Evolutionary conservation across 1,140 invertebrate species (phyloP).

Genomic region (Drosophila aff.): DNA sequence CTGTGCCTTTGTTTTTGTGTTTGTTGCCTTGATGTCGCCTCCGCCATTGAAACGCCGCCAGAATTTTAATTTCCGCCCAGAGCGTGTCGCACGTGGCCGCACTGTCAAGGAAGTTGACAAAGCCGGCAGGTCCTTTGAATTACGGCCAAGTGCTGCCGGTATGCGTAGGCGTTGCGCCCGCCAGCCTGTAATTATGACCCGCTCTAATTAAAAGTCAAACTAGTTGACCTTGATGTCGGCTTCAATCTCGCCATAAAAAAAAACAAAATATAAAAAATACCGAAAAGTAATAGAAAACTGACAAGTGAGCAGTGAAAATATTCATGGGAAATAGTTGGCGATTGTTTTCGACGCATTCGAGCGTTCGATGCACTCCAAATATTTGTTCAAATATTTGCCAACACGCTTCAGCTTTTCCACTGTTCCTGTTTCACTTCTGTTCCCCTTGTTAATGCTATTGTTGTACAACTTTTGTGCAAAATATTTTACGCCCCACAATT

Average conservation of each 20-base stretch:
- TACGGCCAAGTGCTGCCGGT: slow-evolving; percentile 31
- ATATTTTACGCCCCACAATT: slow-evolving; percentile 70
- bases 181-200: slow-evolving; percentile 42
- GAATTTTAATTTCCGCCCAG: slow-evolving; percentile 78
- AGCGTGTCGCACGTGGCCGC: slow-evolving; percentile 54
- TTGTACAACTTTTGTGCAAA: slow-evolving; percentile 73
- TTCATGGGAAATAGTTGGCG: slow-evolving; percentile 59
- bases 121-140: slow-evolving; percentile 45
- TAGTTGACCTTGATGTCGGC: slow-evolving; percentile 35
- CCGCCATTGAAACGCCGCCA: slow-evolving; percentile 44
- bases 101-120: slow-evolving; percentile 55
- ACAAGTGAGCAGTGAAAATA: neutral
- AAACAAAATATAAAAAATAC: too few species aligned
- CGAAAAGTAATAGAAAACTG: slow-evolving; percentile 13
- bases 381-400: slow-evolving; percentile 67
- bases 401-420: slow-evolving; percentile 23
- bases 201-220: slow-evolving; percentile 47
- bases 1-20: slow-evolving; percentile 34
- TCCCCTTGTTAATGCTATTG: slow-evolving; percentile 66
- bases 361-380: slow-evolving; percentile 70
- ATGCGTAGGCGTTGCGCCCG: slow-evolving; percentile 27
- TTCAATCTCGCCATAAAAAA: too few species aligned
- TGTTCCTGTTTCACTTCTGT: slow-evolving; percentile 33
- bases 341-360: slow-evolving; percentile 57
- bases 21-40: slow-evolving; percentile 24